Percentiles rank a stretch among this genome's conserved stretches.
phyloP scores from a whole-genome alignment of 2,797 vertebrate genomes.

The Choloepus didactylus region DNA sequence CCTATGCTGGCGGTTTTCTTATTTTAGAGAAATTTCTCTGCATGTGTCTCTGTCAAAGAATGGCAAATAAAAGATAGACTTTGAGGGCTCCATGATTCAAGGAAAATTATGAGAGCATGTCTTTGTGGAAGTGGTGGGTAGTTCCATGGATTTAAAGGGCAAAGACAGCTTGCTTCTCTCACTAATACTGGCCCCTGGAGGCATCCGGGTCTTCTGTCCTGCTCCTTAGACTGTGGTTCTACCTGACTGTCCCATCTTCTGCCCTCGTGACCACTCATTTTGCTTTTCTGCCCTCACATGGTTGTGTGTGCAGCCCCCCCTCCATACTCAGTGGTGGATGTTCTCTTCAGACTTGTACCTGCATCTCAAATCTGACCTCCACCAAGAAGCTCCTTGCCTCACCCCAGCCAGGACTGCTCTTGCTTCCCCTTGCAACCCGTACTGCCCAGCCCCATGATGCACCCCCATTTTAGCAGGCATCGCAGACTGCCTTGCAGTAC shows the following conservation, averaged over 20 bases:
- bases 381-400: neutral
- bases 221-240: neutral
- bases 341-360: neutral
- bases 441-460: neutral
- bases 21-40: neutral
- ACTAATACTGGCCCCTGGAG: neutral
- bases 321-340: neutral
- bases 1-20: fast-evolving
- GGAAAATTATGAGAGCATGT: neutral
- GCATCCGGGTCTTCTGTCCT: neutral
- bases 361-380: neutral
- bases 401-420: fast-evolving
- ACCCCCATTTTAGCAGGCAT: neutral
- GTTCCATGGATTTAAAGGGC: neutral
- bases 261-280: fast-evolving
- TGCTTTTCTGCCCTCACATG: fast-evolving
- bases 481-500: neutral
- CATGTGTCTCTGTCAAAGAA: neutral
- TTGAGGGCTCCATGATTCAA: neutral
- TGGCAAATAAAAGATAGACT: conserved; percentile 55
- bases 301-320: fast-evolving
- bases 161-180: neutral
- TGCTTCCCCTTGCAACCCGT: neutral
- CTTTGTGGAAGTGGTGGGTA: neutral
- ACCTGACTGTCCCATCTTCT: too few species aligned